Evolutionary conservation across 2,797 vertebrate genomes (phyloP).

Genomic region (Neopelma chrysocephalum): DNA sequence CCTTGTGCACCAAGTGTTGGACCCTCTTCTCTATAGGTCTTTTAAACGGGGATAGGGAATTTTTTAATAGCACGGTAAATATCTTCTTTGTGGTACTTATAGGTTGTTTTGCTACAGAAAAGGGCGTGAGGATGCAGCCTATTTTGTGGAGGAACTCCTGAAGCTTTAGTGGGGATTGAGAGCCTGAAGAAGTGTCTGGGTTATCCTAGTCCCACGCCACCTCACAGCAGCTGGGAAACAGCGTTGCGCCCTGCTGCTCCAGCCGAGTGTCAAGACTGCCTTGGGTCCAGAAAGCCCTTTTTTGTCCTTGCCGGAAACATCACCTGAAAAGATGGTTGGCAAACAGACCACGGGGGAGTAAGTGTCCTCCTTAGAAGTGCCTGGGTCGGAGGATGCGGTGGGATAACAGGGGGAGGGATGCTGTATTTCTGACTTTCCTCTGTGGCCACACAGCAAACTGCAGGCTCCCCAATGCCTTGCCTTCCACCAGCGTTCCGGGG

Average conservation of each 20-base stretch:
- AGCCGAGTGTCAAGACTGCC: neutral
- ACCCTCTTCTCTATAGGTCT: neutral
- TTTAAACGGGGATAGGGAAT: neutral
- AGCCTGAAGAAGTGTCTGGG: neutral
- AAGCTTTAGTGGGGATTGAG: neutral
- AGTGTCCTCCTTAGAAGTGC: neutral
- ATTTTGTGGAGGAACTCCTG: neutral
- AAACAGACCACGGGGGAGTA: neutral
- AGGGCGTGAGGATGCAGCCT: neutral
- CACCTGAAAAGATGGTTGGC: neutral
- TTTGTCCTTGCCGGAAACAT: neutral
- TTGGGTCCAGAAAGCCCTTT: neutral
- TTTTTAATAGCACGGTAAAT: neutral
- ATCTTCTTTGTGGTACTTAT: neutral
- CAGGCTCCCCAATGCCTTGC: neutral
- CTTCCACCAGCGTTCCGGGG: neutral
- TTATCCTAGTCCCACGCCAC: neutral
- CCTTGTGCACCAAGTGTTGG: neutral
- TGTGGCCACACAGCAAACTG: neutral
- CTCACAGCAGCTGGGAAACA: neutral
- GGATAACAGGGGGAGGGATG: neutral
- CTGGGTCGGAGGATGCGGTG: neutral
- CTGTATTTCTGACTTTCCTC: neutral
- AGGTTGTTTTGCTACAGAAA: neutral
- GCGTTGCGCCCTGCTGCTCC: neutral